These are phyloP conservation scores for Linnaemya vulpina DNA, from an alignment of 2,888 invertebrate genomes.

Conservation along the genomic window DNA sequence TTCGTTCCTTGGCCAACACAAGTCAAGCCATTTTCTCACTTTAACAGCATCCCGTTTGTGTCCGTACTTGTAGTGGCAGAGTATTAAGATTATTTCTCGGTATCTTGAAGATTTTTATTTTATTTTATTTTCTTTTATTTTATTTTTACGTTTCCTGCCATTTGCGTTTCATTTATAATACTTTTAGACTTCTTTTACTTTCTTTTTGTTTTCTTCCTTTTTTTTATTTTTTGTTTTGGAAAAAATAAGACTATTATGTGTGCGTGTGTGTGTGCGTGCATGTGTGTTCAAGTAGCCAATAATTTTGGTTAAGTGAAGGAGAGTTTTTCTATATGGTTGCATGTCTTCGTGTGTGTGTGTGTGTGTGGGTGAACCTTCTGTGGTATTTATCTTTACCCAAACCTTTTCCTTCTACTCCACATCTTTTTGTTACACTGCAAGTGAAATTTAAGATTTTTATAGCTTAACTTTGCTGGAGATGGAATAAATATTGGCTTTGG, in stretches of 20 bases:
- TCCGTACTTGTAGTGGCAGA: not conserved
- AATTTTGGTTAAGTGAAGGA: not conserved
- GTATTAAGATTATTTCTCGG: slow-evolving; percentile 41
- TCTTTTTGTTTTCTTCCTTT: not conserved
- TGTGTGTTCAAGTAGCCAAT: not conserved
- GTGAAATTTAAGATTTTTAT: slow-evolving; percentile 19
- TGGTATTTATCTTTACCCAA: slow-evolving; percentile 41
- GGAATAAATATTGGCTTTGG: not conserved
- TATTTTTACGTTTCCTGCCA: slow-evolving; percentile 7
- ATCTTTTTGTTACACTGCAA: slow-evolving; percentile 15
- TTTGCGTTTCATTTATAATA: slow-evolving; percentile 29
- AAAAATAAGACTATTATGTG: not conserved
- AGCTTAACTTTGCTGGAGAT: not conserved
- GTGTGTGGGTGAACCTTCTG: slow-evolving; percentile 13
- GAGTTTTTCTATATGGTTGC: not conserved
- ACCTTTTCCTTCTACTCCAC: slow-evolving; percentile 2
- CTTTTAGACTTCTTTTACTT: not conserved
- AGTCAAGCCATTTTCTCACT: slow-evolving; percentile 34
- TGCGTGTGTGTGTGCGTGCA: not conserved
- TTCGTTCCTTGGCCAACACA: not conserved
- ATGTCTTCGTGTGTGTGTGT: not conserved
- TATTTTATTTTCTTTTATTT: slow-evolving; percentile 19
- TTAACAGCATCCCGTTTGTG: slow-evolving; percentile 18
- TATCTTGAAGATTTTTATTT: slow-evolving; percentile 8
- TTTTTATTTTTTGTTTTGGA: not conserved